A percentile compares a stretch with the other conserved stretches of the same genome.
These are phyloP conservation scores for Sclerurus mexicanus DNA, from an alignment of 2,113 vertebrate genomes.

Conservation along the genomic window DNA sequence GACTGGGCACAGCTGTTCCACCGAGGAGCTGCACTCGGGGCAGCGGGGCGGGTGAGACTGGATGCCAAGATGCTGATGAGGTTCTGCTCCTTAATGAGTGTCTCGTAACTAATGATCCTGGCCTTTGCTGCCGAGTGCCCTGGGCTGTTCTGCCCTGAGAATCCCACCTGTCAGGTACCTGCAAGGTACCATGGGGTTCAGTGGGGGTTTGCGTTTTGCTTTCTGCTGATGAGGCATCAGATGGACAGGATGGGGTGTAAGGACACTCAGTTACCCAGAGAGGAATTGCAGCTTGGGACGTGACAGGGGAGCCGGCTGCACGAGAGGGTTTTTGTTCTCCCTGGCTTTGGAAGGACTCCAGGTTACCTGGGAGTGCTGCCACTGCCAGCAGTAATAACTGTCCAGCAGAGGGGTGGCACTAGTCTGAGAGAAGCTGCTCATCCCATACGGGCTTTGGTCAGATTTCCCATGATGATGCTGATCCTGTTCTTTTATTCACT, in stretches of 20 bases:
- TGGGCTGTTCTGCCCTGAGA: conserved; percentile 3
- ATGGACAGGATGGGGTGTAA: rapidly evolving
- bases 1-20: conserved; percentile 7
- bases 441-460: rapidly evolving
- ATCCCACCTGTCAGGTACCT: conserved; percentile 21
- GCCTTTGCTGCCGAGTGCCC: not conserved
- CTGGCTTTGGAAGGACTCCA: not conserved
- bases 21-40: not conserved
- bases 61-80: not conserved
- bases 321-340: not conserved
- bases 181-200: rapidly evolving
- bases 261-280: not conserved
- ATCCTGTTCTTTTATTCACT: not conserved
- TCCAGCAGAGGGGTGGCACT: not conserved
- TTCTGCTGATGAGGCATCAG: not conserved
- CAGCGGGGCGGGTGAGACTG: not conserved
- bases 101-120: conserved; percentile 2
- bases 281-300: not conserved
- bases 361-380: not conserved
- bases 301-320: not conserved
- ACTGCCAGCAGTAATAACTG: not conserved
- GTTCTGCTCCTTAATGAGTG: conserved; percentile 33
- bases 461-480: not conserved
- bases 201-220: not conserved
- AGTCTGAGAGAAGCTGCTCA: not conserved